phyloP scores from a whole-genome alignment of 2,113 vertebrate genomes.

The Poeciliopsis prolifica region DNA sequence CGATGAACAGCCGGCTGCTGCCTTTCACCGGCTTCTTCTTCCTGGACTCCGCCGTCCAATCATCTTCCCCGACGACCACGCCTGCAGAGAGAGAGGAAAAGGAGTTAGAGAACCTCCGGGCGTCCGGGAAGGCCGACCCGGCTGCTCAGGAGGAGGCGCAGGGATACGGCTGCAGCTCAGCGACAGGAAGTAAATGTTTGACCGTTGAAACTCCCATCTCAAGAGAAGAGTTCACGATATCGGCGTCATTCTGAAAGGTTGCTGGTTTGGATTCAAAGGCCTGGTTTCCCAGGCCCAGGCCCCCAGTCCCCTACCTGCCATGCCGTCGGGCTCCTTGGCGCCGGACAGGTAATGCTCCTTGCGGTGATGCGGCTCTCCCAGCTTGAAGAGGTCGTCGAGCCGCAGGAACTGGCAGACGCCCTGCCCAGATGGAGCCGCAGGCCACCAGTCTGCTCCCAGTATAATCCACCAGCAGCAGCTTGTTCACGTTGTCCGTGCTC shows the following conservation, averaged over 20 bases:
- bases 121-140: too few species aligned
- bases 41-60: constrained; percentile 64
- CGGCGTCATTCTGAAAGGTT: too few species aligned
- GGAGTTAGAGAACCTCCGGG: too few species aligned
- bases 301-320: constrained; percentile 73
- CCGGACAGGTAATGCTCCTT: constrained; percentile 93
- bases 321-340: constrained; percentile 86
- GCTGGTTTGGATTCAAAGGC: too few species aligned
- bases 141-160: too few species aligned
- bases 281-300: background rate
- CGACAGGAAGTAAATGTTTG: too few species aligned
- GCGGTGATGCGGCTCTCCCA: constrained; percentile 90
- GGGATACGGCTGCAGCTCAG: too few species aligned
- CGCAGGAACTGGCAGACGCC: constrained; percentile 90
- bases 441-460: constrained; percentile 86
- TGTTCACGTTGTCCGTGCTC: constrained; percentile 86
- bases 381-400: constrained; percentile 88
- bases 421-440: constrained; percentile 91
- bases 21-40: constrained; percentile 73
- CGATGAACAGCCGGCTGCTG: constrained; percentile 87
- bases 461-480: constrained; percentile 90
- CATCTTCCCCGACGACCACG: constrained; percentile 83
- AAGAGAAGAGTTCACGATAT: too few species aligned
- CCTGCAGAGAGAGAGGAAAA: constrained; percentile 52
- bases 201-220: too few species aligned